Evolutionary conservation across 2,113 vertebrate genomes (phyloP).

Genomic region (Osmerus mordax): DNA sequence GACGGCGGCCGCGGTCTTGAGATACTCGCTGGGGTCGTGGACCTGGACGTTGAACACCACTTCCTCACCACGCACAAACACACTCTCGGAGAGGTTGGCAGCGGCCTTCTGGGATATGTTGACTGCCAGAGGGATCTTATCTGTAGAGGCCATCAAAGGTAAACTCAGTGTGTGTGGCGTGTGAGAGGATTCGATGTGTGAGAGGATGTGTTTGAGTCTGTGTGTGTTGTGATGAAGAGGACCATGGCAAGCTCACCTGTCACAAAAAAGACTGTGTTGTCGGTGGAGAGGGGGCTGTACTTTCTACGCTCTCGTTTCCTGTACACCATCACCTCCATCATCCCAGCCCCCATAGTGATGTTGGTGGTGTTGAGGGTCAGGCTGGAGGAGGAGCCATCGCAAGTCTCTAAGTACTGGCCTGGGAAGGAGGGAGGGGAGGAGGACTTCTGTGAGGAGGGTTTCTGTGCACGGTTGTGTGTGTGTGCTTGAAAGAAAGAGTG

Average conservation of each 20-base stretch:
- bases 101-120: slow-evolving; percentile 84
- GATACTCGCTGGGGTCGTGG: slow-evolving; percentile 88
- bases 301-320: slow-evolving; percentile 70
- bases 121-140: slow-evolving; percentile 85
- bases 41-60: slow-evolving; percentile 79
- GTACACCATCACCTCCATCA: slow-evolving; percentile 85
- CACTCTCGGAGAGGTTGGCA: slow-evolving; percentile 76
- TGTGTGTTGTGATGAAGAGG: not conserved
- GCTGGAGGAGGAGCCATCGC: slow-evolving; percentile 74
- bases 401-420: slow-evolving; percentile 87
- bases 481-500: no score
- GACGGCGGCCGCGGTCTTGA: slow-evolving; percentile 76
- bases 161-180: not conserved
- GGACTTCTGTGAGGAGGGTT: not conserved
- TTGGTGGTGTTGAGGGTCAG: slow-evolving; percentile 84
- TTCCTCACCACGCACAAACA: slow-evolving; percentile 82
- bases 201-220: not conserved
- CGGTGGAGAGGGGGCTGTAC: slow-evolving; percentile 75
- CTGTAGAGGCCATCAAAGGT: slow-evolving; percentile 56
- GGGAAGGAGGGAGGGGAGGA: not conserved
- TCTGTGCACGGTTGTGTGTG: not conserved
- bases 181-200: not conserved
- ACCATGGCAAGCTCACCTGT: slow-evolving; percentile 73
- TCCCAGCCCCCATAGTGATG: slow-evolving; percentile 80
- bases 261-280: slow-evolving; percentile 73